phyloP scores from a whole-genome alignment of 2,888 invertebrate genomes.

The Zaprionus lineosus region DNA sequence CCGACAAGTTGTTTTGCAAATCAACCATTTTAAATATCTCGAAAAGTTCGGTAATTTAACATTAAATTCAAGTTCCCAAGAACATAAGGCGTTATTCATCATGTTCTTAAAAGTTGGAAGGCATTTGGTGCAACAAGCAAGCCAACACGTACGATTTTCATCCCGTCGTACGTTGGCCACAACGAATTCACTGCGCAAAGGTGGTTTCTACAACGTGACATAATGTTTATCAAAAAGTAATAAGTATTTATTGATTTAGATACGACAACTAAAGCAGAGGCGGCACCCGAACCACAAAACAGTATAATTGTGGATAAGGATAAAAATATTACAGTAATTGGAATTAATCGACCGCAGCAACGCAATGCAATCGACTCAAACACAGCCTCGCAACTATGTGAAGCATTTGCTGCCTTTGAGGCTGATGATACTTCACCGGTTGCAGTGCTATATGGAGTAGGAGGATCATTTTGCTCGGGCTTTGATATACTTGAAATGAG shows the following conservation, averaged over 20 bases:
- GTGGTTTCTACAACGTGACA: constrained; percentile 49
- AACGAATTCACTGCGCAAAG: constrained; percentile 52
- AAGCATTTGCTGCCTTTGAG: constrained; percentile 91
- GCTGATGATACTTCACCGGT: constrained; percentile 87
- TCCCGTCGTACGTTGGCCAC: constrained; percentile 53
- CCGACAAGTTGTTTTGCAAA: constrained; percentile 24
- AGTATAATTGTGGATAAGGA: constrained; percentile 84
- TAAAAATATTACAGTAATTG: constrained; percentile 89
- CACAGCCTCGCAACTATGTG: constrained; percentile 87
- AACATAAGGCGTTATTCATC: not conserved
- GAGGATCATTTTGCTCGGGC: constrained; percentile 97
- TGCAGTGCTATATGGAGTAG: constrained; percentile 93
- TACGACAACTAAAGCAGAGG: constrained; percentile 26
- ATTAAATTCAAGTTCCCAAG: constrained; percentile 12
- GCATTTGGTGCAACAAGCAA: constrained; percentile 45
- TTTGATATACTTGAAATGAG: constrained; percentile 92
- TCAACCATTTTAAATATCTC: constrained; percentile 11
- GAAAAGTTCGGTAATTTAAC: not conserved
- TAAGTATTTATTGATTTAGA: constrained; percentile 34
- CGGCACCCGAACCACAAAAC: constrained; percentile 18
- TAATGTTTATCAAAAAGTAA: constrained; percentile 41
- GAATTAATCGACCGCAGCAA: constrained; percentile 92
- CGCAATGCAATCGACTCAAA: constrained; percentile 91
- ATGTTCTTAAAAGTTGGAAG: constrained; percentile 65
- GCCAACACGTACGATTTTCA: constrained; percentile 36